A percentile compares a stretch with the other conserved stretches of the same genome.
Evolutionary conservation across 2,113 vertebrate genomes (phyloP).

Genomic region (Dolichotis patagonum): DNA sequence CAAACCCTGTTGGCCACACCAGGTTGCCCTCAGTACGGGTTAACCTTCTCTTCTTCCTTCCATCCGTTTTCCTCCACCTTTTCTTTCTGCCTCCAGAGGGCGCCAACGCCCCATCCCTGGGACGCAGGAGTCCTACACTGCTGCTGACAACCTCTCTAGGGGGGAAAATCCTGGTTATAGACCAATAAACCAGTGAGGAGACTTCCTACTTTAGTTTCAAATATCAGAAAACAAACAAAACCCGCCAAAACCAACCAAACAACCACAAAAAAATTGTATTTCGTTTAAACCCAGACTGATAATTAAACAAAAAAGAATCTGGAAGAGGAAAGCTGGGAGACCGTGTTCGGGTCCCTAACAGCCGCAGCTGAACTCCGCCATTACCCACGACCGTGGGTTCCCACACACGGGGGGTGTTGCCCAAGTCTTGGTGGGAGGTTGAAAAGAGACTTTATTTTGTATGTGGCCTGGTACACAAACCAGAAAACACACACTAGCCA

Average conservation of each 20-base stretch:
- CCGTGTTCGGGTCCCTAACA: slow-evolving; percentile 7
- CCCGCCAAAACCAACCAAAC: not conserved
- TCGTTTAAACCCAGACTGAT: slow-evolving; percentile 74
- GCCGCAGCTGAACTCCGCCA: slow-evolving; percentile 18
- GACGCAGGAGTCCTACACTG: not conserved
- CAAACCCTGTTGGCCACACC: not conserved
- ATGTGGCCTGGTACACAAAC: not conserved
- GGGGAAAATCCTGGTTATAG: slow-evolving; percentile 59
- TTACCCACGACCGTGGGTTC: not conserved
- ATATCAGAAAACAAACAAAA: slow-evolving; percentile 36
- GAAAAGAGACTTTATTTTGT: slow-evolving; percentile 59
- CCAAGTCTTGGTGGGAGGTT: slow-evolving; percentile 41
- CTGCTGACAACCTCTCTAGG: slow-evolving; percentile 34
- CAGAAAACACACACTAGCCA: not conserved
- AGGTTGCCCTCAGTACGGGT: not conserved
- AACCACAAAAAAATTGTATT: slow-evolving; percentile 77
- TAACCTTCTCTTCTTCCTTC: not conserved
- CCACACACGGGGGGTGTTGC: slow-evolving; percentile 43
- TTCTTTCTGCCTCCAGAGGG: slow-evolving; percentile 85
- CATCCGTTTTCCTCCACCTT: not conserved
- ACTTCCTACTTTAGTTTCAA: slow-evolving; percentile 79
- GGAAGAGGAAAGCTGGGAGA: slow-evolving; percentile 47
- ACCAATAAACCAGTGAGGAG: slow-evolving; percentile 73
- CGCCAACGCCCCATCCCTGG: slow-evolving; percentile 79
- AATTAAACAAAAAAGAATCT: slow-evolving; percentile 33